A percentile compares a stretch with the other conserved stretches of the same genome.
Evolutionary conservation across 2,797 vertebrate genomes (phyloP).

Genomic region (Arremon aurantiirostris): DNA sequence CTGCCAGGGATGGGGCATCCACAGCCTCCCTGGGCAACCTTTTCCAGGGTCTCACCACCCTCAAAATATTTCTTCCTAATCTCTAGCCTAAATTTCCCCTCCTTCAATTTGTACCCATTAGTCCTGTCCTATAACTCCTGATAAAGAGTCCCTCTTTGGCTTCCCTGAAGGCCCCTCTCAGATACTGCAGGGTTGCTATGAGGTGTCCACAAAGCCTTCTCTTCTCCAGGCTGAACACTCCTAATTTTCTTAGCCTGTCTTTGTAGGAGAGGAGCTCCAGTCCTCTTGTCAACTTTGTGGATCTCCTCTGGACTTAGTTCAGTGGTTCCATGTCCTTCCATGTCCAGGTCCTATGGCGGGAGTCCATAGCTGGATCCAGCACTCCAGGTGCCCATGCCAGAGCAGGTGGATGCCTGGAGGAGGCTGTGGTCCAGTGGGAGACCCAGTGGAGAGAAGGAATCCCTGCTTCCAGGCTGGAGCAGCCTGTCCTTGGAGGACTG

Average conservation of each 20-base stretch:
- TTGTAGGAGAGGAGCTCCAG: accelerated
- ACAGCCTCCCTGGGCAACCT: not conserved
- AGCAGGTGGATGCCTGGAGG: no score
- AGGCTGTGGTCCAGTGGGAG: not conserved
- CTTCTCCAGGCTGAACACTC: not conserved
- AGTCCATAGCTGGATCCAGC: not conserved
- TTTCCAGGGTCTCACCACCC: not conserved
- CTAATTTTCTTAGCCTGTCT: not conserved
- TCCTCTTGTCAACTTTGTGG: not conserved
- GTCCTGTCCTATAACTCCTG: not conserved
- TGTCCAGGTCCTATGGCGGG: not conserved
- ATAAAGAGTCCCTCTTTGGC: not conserved
- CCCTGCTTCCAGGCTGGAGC: not conserved
- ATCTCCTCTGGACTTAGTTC: not conserved
- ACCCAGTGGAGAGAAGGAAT: not conserved
- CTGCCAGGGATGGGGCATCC: not conserved
- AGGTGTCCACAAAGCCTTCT: not conserved
- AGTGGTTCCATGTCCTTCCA: not conserved
- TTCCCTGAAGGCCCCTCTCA: not conserved
- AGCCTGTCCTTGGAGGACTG: not conserved
- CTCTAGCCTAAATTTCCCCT: not conserved
- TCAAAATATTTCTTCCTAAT: not conserved
- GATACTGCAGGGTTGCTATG: not conserved
- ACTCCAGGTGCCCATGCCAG: not conserved
- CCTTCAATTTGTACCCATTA: not conserved